Conservation (phyloP, 2,113 vertebrate genomes). For the Corythoichthys intestinalis region DNA sequence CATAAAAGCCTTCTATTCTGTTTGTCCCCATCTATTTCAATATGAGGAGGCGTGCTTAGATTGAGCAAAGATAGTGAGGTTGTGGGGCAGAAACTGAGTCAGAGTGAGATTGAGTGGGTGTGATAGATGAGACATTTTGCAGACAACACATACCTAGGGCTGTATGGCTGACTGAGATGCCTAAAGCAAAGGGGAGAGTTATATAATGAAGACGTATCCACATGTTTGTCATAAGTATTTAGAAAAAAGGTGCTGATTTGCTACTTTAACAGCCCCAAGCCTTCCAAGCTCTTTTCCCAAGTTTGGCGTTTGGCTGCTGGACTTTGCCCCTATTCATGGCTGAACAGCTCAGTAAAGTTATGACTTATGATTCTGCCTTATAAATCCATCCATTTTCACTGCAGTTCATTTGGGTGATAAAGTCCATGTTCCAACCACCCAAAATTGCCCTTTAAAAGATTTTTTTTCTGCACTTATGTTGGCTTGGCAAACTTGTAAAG, state of each 20-base stretch:
- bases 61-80: conserved; percentile 23
- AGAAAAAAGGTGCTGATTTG: neutral
- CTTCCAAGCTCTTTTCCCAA: neutral
- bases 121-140: conserved; percentile 35
- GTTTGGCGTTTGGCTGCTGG: neutral
- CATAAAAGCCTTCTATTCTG: conserved; percentile 35
- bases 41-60: conserved; percentile 40
- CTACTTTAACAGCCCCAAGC: neutral
- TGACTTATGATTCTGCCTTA: neutral
- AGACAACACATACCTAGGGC: conserved; percentile 36
- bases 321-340: neutral
- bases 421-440: too few relatives aligned
- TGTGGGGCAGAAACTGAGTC: conserved; percentile 23
- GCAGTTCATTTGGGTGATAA: neutral
- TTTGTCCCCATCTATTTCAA: conserved; percentile 17
- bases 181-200: conserved; percentile 8
- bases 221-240: neutral
- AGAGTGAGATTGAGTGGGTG: conserved; percentile 24
- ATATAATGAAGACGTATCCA: neutral
- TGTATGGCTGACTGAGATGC: conserved; percentile 11
- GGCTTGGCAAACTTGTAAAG: too few relatives aligned
- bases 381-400: neutral
- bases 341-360: neutral
- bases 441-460: too few relatives aligned
- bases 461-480: too few relatives aligned